Evolutionary conservation across 2,888 invertebrate species (phyloP).

Genomic region (Tupiocoris notatus): DNA sequence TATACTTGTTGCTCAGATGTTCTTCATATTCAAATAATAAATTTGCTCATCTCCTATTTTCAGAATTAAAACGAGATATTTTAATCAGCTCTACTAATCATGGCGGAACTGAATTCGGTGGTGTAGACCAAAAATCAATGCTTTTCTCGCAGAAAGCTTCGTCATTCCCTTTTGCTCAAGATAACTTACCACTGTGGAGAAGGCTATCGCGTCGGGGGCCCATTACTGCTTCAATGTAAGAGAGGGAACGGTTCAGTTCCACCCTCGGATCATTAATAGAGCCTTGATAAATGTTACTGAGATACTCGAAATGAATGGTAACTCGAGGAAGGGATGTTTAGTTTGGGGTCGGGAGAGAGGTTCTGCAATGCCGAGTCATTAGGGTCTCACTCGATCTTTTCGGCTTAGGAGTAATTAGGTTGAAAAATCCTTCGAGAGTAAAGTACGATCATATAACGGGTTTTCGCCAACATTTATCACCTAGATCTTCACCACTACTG

Average conservation of each 20-base stretch:
- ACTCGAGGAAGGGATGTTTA: not conserved
- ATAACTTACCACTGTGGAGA: not conserved
- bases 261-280: not conserved
- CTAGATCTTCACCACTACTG: not conserved
- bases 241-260: not conserved
- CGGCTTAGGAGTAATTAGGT: conserved; percentile 22
- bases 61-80: too few relatives aligned
- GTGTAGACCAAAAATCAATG: too few relatives aligned
- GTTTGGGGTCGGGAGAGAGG: not conserved
- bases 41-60: too few relatives aligned
- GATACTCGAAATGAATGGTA: not conserved
- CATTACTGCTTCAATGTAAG: not conserved
- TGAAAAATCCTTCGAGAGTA: not conserved
- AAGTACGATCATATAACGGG: not conserved
- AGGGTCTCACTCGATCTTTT: conserved; percentile 8
- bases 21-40: too few relatives aligned
- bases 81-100: too few relatives aligned
- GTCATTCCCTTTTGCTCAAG: not conserved
- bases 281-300: not conserved
- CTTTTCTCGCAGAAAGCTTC: not conserved
- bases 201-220: not conserved
- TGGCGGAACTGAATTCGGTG: too few relatives aligned
- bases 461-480: not conserved
- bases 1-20: too few relatives aligned
- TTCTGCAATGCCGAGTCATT: conserved; percentile 1